Conservation (phyloP, 2,888 invertebrate genomes). For the Ophioninae sp. region DNA sequence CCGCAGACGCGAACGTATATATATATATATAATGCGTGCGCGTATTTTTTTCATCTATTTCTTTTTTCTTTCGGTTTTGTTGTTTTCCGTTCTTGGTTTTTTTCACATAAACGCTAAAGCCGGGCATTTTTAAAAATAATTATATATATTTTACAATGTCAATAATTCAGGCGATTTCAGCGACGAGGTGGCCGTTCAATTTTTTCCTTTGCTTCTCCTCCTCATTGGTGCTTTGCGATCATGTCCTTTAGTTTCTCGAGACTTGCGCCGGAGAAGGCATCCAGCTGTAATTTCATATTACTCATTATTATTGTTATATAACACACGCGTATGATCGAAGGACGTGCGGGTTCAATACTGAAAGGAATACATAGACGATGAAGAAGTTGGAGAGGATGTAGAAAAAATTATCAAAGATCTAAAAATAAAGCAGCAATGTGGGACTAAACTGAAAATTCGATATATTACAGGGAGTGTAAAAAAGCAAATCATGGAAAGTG, state of each 20-base stretch:
- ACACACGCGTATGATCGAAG: not conserved
- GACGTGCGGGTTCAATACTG: too few species aligned
- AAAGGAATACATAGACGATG: too few species aligned
- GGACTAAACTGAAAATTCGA: too few species aligned
- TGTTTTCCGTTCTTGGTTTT: not conserved
- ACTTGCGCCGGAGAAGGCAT: constrained; percentile 91
- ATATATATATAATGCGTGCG: too few species aligned
- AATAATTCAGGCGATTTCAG: constrained; percentile 26
- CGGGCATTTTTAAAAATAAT: constrained; percentile 12
- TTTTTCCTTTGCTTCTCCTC: constrained; percentile 5
- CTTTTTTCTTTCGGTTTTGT: not conserved
- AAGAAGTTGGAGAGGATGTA: too few species aligned
- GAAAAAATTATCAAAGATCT: too few species aligned
- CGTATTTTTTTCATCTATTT: not conserved
- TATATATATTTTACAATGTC: constrained; percentile 53
- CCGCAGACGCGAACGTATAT: not conserved
- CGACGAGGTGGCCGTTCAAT: not conserved
- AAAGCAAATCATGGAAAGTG: too few species aligned
- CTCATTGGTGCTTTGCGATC: constrained; percentile 84
- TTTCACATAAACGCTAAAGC: constrained; percentile 4
- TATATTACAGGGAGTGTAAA: too few species aligned
- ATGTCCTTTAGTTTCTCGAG: constrained; percentile 86
- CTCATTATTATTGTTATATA: not conserved
- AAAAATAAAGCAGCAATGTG: too few species aligned
- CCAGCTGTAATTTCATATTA: constrained; percentile 80